Percentiles rank a stretch among this genome's conserved stretches.
Conservation (phyloP, 2,797 vertebrate species). For the Propithecus deckenii region DNA sequence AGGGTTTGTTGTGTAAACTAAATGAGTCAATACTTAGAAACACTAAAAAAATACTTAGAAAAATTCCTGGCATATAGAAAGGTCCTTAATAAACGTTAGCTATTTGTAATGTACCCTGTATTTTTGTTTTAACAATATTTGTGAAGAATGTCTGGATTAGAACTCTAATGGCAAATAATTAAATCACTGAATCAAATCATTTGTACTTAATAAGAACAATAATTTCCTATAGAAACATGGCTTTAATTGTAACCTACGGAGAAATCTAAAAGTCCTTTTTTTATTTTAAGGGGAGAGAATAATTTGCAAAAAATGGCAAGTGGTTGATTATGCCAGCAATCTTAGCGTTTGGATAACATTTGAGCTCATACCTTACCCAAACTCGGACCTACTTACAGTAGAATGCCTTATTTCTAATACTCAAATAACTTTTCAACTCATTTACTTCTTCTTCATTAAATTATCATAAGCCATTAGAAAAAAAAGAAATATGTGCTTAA, state of each 20-base stretch:
- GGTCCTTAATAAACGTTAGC: background rate
- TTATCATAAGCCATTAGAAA: background rate
- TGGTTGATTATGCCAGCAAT: background rate
- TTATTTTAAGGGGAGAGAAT: background rate
- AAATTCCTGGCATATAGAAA: background rate
- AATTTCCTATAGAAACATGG: background rate
- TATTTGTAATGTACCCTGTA: background rate
- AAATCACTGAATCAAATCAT: background rate
- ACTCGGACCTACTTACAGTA: background rate
- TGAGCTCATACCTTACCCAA: background rate
- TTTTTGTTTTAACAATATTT: background rate
- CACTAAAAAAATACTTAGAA: background rate
- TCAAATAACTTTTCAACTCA: background rate
- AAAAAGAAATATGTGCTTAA: background rate
- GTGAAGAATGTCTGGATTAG: background rate
- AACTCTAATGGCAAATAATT: background rate
- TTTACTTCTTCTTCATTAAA: background rate
- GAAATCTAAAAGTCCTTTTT: background rate
- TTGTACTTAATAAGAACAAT: background rate
- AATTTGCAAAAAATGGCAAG: background rate
- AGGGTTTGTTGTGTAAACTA: background rate
- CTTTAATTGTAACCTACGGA: constrained; percentile 11
- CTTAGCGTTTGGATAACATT: background rate
- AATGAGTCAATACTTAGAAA: background rate
- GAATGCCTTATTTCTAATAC: background rate